Conservation (phyloP, 2,888 invertebrate species). For the Drosophila putrida region DNA sequence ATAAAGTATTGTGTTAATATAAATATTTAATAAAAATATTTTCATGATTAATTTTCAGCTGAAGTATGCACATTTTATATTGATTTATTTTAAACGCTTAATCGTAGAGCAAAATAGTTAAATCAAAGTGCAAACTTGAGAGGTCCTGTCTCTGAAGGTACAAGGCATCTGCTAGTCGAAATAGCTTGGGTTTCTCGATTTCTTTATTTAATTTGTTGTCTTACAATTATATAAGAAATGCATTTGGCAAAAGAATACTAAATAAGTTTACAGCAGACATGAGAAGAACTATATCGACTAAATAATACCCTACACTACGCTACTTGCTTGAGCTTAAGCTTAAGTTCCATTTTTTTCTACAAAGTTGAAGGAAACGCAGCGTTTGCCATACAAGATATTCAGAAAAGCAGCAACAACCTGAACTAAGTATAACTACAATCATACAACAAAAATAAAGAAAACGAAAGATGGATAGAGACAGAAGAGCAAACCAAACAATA, state of each 20-base stretch:
- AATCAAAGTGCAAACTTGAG: background rate
- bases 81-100: too few relatives aligned
- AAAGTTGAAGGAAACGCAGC: slow-evolving; percentile 22
- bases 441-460: slow-evolving; percentile 21
- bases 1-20: too few relatives aligned
- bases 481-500: slow-evolving; percentile 66
- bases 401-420: slow-evolving; percentile 26
- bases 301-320: slow-evolving; percentile 7
- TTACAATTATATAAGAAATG: slow-evolving; percentile 2
- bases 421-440: slow-evolving; percentile 23
- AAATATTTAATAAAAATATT: too few relatives aligned
- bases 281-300: background rate
- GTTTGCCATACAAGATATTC: slow-evolving; percentile 32
- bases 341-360: slow-evolving; percentile 1
- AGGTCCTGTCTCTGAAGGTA: background rate
- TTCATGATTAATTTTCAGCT: too few relatives aligned
- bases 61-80: too few relatives aligned
- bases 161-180: background rate
- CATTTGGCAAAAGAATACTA: slow-evolving; percentile 8
- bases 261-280: background rate
- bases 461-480: slow-evolving; percentile 8
- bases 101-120: too few relatives aligned
- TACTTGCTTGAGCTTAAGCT: background rate
- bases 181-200: background rate
- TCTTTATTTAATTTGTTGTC: background rate